Evolutionary conservation across 2,113 vertebrate genomes (phyloP).

Genomic region (Eolophus roseicapilla): DNA sequence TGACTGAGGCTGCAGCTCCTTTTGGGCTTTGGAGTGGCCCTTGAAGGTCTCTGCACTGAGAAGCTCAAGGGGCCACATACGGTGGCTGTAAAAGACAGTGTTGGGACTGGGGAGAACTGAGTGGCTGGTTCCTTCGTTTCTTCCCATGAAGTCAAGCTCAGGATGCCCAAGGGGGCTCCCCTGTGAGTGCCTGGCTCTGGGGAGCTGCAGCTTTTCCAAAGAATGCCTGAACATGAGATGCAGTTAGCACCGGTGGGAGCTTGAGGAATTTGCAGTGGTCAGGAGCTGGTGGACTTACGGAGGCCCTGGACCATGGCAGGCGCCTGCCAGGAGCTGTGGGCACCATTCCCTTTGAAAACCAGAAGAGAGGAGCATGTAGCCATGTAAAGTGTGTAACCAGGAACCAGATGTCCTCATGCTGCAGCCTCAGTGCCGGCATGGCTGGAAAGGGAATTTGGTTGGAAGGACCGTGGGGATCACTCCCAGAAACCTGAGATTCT

Average conservation of each 20-base stretch:
- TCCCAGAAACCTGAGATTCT: neutral
- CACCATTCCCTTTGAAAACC: neutral
- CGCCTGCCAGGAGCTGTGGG: neutral
- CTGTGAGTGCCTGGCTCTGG: neutral
- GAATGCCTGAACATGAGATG: neutral
- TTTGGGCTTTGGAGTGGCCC: neutral
- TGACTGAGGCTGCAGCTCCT: neutral
- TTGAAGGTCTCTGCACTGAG: rapidly evolving
- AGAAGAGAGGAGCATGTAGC: neutral
- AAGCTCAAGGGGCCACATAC: neutral
- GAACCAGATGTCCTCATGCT: neutral
- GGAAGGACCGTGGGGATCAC: neutral
- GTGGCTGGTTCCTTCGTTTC: neutral
- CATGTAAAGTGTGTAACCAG: neutral
- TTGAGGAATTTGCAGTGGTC: neutral
- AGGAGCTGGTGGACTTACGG: neutral
- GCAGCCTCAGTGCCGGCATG: rapidly evolving
- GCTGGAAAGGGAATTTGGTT: neutral
- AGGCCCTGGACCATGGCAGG: neutral
- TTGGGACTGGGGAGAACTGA: rapidly evolving
- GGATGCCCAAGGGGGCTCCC: neutral
- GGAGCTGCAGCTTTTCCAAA: neutral
- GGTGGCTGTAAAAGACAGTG: neutral
- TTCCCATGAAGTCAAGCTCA: rapidly evolving
- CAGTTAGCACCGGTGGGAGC: neutral